Percentiles rank a stretch among this genome's conserved stretches.
Evolutionary conservation across 2,888 invertebrate species (phyloP).

Genomic region (Elaeidobius kamerunicus): DNA sequence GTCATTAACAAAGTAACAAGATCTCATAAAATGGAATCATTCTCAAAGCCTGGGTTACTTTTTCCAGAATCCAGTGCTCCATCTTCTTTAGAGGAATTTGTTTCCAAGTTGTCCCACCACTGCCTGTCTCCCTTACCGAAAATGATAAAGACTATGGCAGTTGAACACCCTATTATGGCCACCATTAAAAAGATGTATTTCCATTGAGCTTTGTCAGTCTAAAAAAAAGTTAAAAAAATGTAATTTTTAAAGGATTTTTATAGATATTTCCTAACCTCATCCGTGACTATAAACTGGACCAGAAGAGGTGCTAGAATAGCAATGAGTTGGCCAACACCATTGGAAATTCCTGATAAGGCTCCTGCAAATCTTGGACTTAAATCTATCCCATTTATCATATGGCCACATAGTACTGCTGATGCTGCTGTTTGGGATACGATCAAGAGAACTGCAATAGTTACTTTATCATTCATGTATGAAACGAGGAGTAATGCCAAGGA

Average conservation of each 20-base stretch:
- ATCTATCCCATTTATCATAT: constrained; percentile 25
- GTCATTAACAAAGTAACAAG: too few relatives aligned
- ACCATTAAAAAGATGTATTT: constrained; percentile 70
- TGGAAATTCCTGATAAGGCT: constrained; percentile 22
- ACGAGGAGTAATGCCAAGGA: constrained; percentile 11
- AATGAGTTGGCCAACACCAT: constrained; percentile 26
- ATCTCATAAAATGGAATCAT: too few relatives aligned
- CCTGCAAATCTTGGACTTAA: constrained; percentile 26
- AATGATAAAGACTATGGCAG: constrained; percentile 64
- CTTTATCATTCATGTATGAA: constrained; percentile 20
- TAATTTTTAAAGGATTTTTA: neutral
- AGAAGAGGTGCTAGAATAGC: constrained; percentile 29
- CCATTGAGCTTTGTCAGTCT: constrained; percentile 52
- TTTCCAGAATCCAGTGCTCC: too few relatives aligned
- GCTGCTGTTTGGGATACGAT: constrained; percentile 7
- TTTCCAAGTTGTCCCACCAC: too few relatives aligned
- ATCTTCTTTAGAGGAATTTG: too few relatives aligned
- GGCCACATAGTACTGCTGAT: constrained; percentile 14
- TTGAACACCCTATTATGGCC: constrained; percentile 63
- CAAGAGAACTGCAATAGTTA: constrained; percentile 12
- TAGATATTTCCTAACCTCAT: constrained; percentile 24
- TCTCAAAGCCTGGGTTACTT: too few relatives aligned
- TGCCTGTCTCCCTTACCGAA: too few relatives aligned
- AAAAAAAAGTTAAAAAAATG: constrained; percentile 12
- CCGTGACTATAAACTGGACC: constrained; percentile 25